Evolutionary conservation across 2,797 vertebrate genomes (phyloP), one percentile per base, ranked within the genome.

Genomic region (Poeciliopsis gracilis): DNA sequence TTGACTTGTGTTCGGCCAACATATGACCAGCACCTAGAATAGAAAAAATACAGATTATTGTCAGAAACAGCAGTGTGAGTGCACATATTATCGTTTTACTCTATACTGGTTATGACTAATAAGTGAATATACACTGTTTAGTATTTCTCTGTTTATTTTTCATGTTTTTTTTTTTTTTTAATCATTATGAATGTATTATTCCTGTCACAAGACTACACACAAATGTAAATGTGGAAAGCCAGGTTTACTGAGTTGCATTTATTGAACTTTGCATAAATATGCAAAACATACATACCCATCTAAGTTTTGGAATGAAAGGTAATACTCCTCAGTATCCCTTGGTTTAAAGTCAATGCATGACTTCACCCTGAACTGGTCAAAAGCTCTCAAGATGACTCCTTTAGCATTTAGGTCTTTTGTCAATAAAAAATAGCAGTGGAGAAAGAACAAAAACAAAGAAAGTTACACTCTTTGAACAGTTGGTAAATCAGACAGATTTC

Each of bases 271-370:
- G 59, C 15, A 20, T 20, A 49, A 20, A 49, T 2, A 49, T 7
- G 18, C 47, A 20, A 49, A 20, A 49, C 47, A 77, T 72, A 89
- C 88, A 57, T 95, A 97, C 97, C 97, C 97, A 0, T 23, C 82
- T 49, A 86, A 87, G 76, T 95, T 96, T 82, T 95, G 75, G 33
- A 97, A 92, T 8, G 89, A 93, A 84, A 98, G 93, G 73, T 96
- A 98, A 86, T 95, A 94, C 0, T 81, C 0, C 51, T 90, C 88
- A 25, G 43, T 13, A 4, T 90, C 30, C 94, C 95, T 93, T 49
- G 94, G 96, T 84, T 95, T 97, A 91, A 97, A 98, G 90, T 97
- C 96, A 63, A 98, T 96, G 88, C 97, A 98, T 1, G 96, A 94
- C 94, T 97, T 98, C 28, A 98, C 77, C 72, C 96, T 94, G 90